Evolutionary conservation across 1,140 invertebrate species (phyloP), one percentile per base, ranked within the genome.

Genomic region (Drosophila lacteicornis): DNA sequence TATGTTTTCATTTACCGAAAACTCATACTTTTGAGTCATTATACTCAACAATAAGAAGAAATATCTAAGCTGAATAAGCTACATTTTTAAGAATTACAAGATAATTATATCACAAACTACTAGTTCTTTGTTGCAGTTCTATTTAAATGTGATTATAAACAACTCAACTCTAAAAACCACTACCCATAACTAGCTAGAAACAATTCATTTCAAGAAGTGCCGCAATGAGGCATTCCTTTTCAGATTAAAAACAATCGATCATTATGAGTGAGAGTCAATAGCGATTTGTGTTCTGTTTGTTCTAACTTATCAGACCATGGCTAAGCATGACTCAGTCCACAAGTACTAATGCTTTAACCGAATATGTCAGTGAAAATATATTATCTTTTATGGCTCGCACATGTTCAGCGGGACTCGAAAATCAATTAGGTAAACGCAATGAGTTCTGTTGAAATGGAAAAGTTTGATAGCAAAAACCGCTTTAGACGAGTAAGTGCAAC

Each of bases 161-260:
- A 38, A 13, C 12, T 38, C 1, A 38, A 13, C 5, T 38, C 36
- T 38, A 1, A 5, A 38, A 38, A 38, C 36, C 4, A 0, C 12
- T 13, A 3, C 2, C 33, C 11, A 36, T 3, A 11, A 11, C 11
- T 3, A 12, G 33, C 33, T 3, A 22, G 8, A 55, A 38, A 19
- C 0, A 55, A 55, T 55, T 55, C 38, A 55, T 38, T 55, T 55
- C 38, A 38, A 38, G 12, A 30, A 19, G 8, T 50, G 40, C 25
- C 27, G 8, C n/a, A 4, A 19, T 13, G n/a, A 9, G 7, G 25
- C 9, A 59, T 50, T 59, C 17, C 45, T 17, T n/a, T 59, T 59
- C 42, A 30, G 57, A 59, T 59, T 59, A 59, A 50, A 59, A 51
- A 60, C 17, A 53, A 60, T 51, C 58, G 17, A 60, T 60, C 58